Conservation (phyloP, 2,888 invertebrate species). For the Nomada hirtipes region DNA sequence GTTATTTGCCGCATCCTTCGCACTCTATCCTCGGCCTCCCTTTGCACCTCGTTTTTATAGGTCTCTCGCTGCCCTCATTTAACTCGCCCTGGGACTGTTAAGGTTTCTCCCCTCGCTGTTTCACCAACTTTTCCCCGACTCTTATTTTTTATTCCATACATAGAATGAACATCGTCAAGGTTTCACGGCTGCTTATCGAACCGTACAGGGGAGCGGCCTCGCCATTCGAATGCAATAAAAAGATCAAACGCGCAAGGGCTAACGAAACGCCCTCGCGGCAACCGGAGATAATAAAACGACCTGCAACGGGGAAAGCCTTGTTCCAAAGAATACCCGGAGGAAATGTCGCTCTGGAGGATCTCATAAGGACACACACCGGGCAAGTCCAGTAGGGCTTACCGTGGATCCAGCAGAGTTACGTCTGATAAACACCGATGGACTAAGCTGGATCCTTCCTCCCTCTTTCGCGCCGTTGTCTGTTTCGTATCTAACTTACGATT, state of each 20-base stretch:
- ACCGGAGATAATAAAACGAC: conserved; percentile 34
- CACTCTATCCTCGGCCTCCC: neutral
- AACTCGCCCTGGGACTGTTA: neutral
- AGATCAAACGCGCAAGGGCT: neutral
- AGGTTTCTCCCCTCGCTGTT: neutral
- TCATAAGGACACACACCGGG: conserved; percentile 44
- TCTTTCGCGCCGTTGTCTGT: neutral
- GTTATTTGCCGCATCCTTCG: neutral
- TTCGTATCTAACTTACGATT: conserved; percentile 63
- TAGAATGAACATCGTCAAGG: neutral
- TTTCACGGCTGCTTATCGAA: neutral
- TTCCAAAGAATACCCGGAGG: conserved; percentile 11
- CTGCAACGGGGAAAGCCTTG: conserved; percentile 18
- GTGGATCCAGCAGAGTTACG: conserved; percentile 31
- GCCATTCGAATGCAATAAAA: neutral
- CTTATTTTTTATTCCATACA: too few species aligned
- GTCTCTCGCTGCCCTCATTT: neutral
- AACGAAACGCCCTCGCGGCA: conserved; percentile 14
- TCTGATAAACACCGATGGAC: conserved; percentile 62
- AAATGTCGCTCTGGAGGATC: conserved; percentile 25
- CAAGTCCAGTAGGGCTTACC: conserved; percentile 53
- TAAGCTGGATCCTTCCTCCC: conserved; percentile 58
- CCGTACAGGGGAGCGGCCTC: neutral
- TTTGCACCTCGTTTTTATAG: neutral
- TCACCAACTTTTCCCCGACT: too few species aligned